Percentiles rank a stretch among this genome's conserved stretches.
Conservation (phyloP, 2,888 invertebrate genomes). For the Aphodius sticticus region DNA sequence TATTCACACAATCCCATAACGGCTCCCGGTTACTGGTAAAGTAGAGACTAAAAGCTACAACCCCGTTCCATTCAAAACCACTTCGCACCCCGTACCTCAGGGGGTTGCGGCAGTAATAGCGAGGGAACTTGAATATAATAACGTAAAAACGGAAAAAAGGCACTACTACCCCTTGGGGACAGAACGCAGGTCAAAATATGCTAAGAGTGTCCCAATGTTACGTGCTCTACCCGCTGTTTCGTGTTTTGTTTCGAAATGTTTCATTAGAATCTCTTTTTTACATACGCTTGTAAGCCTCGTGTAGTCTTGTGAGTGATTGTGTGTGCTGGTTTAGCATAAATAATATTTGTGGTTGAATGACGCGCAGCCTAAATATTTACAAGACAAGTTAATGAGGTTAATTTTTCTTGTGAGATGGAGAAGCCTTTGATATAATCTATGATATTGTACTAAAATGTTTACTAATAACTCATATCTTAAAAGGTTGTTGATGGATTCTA, state of each 20-base stretch:
- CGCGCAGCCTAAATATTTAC: too few species aligned
- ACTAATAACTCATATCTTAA: too few species aligned
- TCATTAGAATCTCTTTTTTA: not conserved
- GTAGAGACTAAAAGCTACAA: slow-evolving; percentile 4
- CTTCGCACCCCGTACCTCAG: not conserved
- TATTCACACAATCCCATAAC: not conserved
- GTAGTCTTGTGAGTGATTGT: not conserved
- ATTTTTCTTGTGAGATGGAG: too few species aligned
- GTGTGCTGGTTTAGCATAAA: not conserved
- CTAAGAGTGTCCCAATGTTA: not conserved
- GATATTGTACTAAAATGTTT: too few species aligned
- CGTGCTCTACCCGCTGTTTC: not conserved
- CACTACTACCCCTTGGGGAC: not conserved
- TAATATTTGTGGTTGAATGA: not conserved
- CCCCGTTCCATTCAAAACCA: not conserved
- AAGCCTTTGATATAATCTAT: too few species aligned
- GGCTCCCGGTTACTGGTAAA: not conserved
- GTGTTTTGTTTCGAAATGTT: not conserved
- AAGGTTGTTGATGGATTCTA: too few species aligned
- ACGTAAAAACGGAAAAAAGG: not conserved
- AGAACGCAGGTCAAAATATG: not conserved
- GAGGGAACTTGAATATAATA: not conserved
- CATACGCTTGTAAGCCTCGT: not conserved
- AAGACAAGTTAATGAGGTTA: too few species aligned
- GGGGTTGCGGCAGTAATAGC: not conserved